Conservation (phyloP, 2,113 vertebrate species). For the Mesitornis unicolor region DNA sequence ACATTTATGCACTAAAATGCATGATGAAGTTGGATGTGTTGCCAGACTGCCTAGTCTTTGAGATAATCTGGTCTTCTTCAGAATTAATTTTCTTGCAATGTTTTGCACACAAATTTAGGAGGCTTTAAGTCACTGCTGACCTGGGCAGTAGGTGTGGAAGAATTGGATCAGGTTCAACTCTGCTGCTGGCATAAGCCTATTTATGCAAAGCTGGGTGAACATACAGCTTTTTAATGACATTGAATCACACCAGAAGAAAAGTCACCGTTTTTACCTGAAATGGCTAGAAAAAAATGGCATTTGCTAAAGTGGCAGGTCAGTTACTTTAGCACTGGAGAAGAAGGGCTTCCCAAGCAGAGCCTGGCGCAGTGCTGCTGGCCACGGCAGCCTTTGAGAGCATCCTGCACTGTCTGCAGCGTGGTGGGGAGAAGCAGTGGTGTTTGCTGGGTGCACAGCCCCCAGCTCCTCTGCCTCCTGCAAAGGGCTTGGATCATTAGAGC, state of each 20-base stretch:
- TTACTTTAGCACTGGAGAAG: not conserved
- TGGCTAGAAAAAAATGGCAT: not conserved
- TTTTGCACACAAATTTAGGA: not conserved
- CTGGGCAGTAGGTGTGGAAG: not conserved
- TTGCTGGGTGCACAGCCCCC: not conserved
- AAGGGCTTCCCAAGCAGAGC: not conserved
- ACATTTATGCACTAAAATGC: constrained; percentile 44
- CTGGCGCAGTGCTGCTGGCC: not conserved
- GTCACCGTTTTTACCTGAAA: not conserved
- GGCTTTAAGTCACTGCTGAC: not conserved
- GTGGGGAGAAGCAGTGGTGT: not conserved
- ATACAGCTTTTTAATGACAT: not conserved
- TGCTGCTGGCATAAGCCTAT: not conserved
- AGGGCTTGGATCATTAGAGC: not conserved
- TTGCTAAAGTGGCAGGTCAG: not conserved
- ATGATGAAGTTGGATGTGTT: constrained; percentile 46
- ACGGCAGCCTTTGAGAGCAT: not conserved
- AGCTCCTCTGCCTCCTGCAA: not conserved
- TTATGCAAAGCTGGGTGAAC: not conserved
- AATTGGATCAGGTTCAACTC: not conserved
- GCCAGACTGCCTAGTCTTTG: constrained; percentile 15
- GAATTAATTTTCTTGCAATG: not conserved
- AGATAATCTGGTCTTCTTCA: constrained; percentile 5
- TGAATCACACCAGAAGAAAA: not conserved
- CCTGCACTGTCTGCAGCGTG: fast-evolving